Evolutionary conservation across 2,113 vertebrate genomes (phyloP).

Genomic region (Tachysurus fulvidraco): DNA sequence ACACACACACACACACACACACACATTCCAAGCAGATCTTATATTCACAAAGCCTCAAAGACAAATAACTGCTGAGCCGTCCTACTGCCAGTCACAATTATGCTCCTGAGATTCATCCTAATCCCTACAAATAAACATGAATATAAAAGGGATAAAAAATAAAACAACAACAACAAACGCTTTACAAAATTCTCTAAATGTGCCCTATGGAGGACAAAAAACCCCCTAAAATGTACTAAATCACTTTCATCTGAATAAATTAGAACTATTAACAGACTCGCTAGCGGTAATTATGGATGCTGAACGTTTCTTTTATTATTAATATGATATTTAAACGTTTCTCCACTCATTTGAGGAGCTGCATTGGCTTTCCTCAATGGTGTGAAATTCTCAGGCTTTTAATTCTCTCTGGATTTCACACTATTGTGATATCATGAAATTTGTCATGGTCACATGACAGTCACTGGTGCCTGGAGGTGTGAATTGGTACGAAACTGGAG

Average conservation of each 20-base stretch:
- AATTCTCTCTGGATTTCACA: constrained; percentile 16
- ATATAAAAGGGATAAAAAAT: neutral
- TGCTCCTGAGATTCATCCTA: neutral
- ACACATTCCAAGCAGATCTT: neutral
- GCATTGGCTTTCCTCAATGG: neutral
- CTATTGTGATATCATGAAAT: neutral
- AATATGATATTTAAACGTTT: neutral
- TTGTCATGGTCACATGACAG: neutral
- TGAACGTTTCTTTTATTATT: neutral
- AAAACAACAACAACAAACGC: neutral
- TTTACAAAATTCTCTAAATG: neutral
- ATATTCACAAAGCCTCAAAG: neutral
- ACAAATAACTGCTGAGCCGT: neutral
- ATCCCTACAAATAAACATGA: neutral
- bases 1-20: neutral
- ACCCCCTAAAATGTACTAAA: neutral
- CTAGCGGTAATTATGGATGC: neutral
- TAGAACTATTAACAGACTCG: neutral
- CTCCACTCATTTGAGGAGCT: no score
- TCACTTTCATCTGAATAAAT: neutral
- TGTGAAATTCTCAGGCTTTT: constrained; percentile 23
- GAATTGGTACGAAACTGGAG: neutral
- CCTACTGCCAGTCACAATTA: constrained; percentile 3
- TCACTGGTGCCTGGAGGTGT: neutral
- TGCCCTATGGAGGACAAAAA: neutral